phyloP scores from a whole-genome alignment of 2,888 invertebrate genomes.

The Pardosa pseudoannulata region DNA sequence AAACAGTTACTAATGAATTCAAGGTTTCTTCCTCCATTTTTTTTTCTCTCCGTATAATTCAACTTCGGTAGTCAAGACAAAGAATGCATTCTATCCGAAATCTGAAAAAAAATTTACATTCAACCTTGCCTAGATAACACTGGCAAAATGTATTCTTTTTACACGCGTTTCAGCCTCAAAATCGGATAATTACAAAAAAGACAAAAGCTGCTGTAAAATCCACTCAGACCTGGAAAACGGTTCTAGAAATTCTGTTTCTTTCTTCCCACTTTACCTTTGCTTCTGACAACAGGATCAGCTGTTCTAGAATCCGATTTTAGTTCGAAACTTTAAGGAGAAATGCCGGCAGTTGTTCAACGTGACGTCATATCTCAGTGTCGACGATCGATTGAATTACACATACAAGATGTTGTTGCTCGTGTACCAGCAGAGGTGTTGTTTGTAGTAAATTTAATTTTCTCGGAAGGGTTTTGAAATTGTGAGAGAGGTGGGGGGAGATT shows the following conservation, averaged over 20 bases:
- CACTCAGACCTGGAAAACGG: background rate
- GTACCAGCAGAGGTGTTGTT: slow-evolving; percentile 8
- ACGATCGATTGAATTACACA: slow-evolving; percentile 59
- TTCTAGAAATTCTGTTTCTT: background rate
- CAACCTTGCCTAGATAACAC: background rate
- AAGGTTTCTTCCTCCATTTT: too few relatives aligned
- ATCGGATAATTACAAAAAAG: background rate
- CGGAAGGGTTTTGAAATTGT: too few relatives aligned
- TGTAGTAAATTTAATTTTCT: background rate
- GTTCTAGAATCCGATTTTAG: slow-evolving; percentile 53
- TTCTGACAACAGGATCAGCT: slow-evolving; percentile 62
- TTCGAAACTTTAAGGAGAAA: slow-evolving; percentile 18
- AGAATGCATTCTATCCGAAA: too few relatives aligned
- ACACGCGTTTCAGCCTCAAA: background rate
- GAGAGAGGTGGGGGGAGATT: too few relatives aligned
- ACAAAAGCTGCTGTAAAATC: background rate
- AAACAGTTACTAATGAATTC: too few relatives aligned
- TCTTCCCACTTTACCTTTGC: slow-evolving; percentile 5
- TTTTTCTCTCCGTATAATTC: too few relatives aligned
- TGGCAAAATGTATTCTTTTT: background rate
- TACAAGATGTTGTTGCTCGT: slow-evolving; percentile 48
- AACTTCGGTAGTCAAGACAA: too few relatives aligned
- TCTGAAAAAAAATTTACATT: too few relatives aligned
- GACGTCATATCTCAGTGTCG: slow-evolving; percentile 37
- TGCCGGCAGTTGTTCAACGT: slow-evolving; percentile 29